Evolutionary conservation across 2,113 vertebrate genomes (phyloP), one percentile per base, ranked within the genome.

Genomic region (Agapornis roseicollis): DNA sequence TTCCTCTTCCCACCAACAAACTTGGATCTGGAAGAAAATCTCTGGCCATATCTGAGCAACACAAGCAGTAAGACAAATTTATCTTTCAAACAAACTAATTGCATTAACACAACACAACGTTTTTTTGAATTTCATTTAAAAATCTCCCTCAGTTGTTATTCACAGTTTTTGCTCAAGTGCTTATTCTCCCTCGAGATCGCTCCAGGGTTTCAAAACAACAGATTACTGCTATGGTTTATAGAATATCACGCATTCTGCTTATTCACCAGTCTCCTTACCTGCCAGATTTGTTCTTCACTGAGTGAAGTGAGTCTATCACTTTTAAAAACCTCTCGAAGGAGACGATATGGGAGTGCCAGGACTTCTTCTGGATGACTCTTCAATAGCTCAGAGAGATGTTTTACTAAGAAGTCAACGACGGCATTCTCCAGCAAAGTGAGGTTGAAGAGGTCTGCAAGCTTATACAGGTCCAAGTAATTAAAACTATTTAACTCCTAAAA

Each of bases 401-500:
- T 99, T 97, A 99, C 99, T 98, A 99, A 98, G 98, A 99, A 99
- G 96, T 98, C 98, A 94, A 99, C 98, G 95, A 99, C 99, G 27
- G 99, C 99, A 80, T 99, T 98, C 98, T 99, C 99, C 97, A 99
- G 93, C 94, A 99, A 94, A 66, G 99, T 99, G 94, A 99, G 98
- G 98, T 99, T 99, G 98, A 99, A 99, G 94, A 99, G 98, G 98
- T 99, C 99, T 8, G 99, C 99, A 89, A 99, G 98, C 60, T 99
- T 99, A 97, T 99, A 99, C 96, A 99, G 98, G 98, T 99, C 99
- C 98, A 99, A 98, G 97, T 99, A 99, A 98, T 99, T 99, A 96
- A 99, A 98, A 82, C 98, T 99, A 98, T 98, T 99, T 97, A 99
- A 98, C 96, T 99, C 99, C 99, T 99, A 97, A 82, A 86, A 82